Evolutionary conservation across 1,140 invertebrate species (phyloP).

Genomic region (Eupeodes corollae): DNA sequence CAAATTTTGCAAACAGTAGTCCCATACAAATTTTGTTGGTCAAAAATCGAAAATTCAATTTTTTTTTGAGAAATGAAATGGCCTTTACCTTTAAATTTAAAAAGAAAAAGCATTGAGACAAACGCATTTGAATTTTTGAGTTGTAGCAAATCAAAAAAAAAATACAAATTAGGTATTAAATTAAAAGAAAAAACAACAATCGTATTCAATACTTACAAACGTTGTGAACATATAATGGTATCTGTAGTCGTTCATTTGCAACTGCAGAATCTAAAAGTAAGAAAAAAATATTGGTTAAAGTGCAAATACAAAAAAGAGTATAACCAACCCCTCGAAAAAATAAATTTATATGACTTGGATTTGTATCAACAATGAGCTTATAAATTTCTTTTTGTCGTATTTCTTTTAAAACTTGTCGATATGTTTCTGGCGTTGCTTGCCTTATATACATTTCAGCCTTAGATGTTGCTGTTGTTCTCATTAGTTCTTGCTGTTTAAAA

Average conservation of each 20-base stretch:
- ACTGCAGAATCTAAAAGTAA: conserved; percentile 23
- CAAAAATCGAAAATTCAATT: no score
- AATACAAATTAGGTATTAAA: no score
- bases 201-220: conserved; percentile 41
- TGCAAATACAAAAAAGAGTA: neutral
- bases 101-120: no score
- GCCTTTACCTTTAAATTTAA: no score
- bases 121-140: no score
- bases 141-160: no score
- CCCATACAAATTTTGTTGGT: no score
- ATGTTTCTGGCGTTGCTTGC: conserved; percentile 59
- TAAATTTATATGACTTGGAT: conserved; percentile 59
- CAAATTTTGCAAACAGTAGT: no score
- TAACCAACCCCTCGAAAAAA: conserved; percentile 64
- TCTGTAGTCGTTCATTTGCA: conserved; percentile 88
- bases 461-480: conserved; percentile 53
- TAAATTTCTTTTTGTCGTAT: conserved; percentile 71
- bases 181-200: neutral
- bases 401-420: conserved; percentile 66
- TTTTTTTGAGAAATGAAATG: no score
- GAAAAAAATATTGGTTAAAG: conserved; percentile 3
- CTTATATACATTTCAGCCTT: conserved; percentile 75
- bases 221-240: conserved; percentile 91
- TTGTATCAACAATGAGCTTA: conserved; percentile 75
- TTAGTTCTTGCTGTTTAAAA: conserved; percentile 74